Conservation (phyloP, 2,797 vertebrate genomes). For the Chelidonichthys spinosus region DNA sequence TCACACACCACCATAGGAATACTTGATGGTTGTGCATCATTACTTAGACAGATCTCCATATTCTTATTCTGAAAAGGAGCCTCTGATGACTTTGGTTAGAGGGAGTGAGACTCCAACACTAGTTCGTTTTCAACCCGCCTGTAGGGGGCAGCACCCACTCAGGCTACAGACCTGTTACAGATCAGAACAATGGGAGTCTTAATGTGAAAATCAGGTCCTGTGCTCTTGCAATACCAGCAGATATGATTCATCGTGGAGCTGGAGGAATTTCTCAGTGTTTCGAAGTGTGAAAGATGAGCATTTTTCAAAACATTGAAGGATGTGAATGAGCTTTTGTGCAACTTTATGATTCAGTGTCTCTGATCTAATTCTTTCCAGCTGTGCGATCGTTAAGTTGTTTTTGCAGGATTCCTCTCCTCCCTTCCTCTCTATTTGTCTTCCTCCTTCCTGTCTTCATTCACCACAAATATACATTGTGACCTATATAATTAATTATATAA, state of each 20-base stretch:
- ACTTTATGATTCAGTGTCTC: conserved; percentile 16
- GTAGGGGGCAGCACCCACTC: too few relatives aligned
- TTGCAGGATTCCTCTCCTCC: conserved; percentile 28
- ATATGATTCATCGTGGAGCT: conserved; percentile 13
- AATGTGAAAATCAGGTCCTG: background rate
- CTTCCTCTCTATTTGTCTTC: conserved; percentile 31
- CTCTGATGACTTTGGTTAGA: too few relatives aligned
- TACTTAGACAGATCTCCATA: too few relatives aligned
- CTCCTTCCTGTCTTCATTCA: conserved; percentile 19
- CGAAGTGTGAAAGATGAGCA: background rate
- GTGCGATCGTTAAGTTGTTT: conserved; percentile 42
- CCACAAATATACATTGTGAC: background rate
- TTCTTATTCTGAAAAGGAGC: too few relatives aligned
- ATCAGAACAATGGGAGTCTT: too few relatives aligned
- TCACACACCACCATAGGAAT: too few relatives aligned
- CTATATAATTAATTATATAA: background rate
- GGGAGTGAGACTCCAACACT: too few relatives aligned
- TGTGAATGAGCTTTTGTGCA: background rate
- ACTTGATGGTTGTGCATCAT: too few relatives aligned
- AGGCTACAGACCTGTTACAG: too few relatives aligned
- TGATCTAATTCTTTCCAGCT: conserved; percentile 63
- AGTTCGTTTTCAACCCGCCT: too few relatives aligned
- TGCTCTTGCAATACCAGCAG: conserved; percentile 2
- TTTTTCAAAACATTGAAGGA: conserved; percentile 14
- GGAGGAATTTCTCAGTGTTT: conserved; percentile 28